Percentiles rank a stretch among this genome's conserved stretches.
These are phyloP conservation scores for Erpornis zantholeuca DNA, from an alignment of 2,113 vertebrate genomes.

Conservation along the genomic window DNA sequence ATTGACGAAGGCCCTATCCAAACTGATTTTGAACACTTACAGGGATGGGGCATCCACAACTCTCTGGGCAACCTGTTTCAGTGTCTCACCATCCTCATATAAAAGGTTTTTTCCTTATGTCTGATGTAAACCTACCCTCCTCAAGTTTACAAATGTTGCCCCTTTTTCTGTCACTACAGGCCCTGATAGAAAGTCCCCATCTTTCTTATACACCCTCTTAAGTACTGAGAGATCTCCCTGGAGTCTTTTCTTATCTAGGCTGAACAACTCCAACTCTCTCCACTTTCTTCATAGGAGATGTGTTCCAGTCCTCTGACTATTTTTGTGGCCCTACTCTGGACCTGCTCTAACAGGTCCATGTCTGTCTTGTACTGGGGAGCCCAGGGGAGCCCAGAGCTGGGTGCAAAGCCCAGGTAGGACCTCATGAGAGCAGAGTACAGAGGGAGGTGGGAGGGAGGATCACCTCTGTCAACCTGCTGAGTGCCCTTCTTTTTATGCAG, in stretches of 20 bases:
- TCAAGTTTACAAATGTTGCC: background rate
- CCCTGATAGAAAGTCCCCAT: background rate
- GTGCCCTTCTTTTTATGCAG: fast-evolving
- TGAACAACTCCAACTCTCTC: background rate
- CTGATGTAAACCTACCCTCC: background rate
- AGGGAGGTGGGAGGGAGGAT: fast-evolving
- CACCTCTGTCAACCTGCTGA: background rate
- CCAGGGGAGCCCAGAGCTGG: background rate
- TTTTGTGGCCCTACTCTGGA: background rate
- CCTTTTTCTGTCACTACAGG: background rate
- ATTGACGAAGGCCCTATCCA: background rate
- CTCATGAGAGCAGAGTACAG: background rate
- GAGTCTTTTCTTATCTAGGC: background rate
- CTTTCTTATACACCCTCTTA: background rate
- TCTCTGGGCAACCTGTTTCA: background rate
- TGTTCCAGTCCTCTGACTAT: background rate
- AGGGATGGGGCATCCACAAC: background rate
- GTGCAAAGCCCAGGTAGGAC: background rate
- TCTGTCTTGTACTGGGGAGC: background rate
- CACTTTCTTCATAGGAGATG: background rate
- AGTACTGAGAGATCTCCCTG: background rate
- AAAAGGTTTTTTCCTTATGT: background rate
- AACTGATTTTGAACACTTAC: background rate
- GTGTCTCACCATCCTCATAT: background rate
- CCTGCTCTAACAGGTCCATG: background rate